Base-by-base conservation (phyloP, 2,797 vertebrate species). In the Ctenopoma multispine region DNA sequence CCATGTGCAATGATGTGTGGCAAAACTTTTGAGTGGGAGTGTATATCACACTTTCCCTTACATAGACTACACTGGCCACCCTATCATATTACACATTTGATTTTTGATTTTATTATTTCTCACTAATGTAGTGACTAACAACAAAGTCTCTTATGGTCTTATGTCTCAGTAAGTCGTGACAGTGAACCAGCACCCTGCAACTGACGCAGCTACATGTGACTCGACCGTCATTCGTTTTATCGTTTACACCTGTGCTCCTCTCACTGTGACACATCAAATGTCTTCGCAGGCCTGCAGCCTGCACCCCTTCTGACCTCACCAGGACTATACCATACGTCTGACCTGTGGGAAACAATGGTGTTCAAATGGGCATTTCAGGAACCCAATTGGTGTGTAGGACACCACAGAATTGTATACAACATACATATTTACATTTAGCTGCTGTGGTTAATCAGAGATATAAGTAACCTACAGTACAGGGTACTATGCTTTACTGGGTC, bases 401-500 rank as follows among this genome's bases (percentile, higher is more conserved):
- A 21, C 31, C 27, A 6, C 15, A 17, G 50, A 2, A 29, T 8
- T 48, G 31, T 4, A 34, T n/a, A 57, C 49, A 40, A 29, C 29
- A 57, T 20, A 60, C 11, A 29, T 7, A 59, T 44, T 59, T 29
- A 38, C 31, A 31, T 55, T 50, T 20, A 49, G 20, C 40, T 48
- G 53, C 51, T 0, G 21, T 24, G 41, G 44, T n/a, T 63, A 50
- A 75, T 64, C 63, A 48, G 31, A 48, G 31, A 9, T 34, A 9
- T 34, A 13, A 40, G 47, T 41, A 57, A 51, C 5, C 12, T 0
- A 27, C 20, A 63, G 31, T 40, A 46, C 9, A 36, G 34, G 10
- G 6, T 4, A 9, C 8, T 34, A 6, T 7, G 7, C 34, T 12
- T 36, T 2, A 36, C 34, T 36, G 34, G 34, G 34, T 36, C 34